Base-by-base conservation (phyloP, 2,888 invertebrate genomes). In the Epicampocera succincta region DNA sequence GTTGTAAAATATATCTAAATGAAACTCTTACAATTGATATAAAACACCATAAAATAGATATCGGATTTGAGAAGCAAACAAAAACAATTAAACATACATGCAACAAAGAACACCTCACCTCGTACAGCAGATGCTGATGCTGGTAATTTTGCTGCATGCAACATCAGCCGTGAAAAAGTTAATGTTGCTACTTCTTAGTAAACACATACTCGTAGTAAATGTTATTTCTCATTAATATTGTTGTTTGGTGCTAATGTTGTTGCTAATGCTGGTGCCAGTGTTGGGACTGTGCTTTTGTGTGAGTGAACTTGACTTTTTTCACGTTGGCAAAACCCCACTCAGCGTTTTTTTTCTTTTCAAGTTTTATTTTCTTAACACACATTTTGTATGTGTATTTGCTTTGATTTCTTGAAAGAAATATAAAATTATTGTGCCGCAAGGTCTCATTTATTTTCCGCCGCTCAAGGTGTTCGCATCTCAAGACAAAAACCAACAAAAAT, bases 371-470 rank as follows among this genome's bases (percentile, higher is more conserved):
- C 50, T 66, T 66, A 69, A 56, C 29, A 58, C 33, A 29, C 50
- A 48, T 58, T 25, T 71, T 52, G 81, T 84, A 61, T 82, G 84
- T 73, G 71, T 80, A 84, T 61, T 84, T 84, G 87, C 85, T 88
- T 42, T 33, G 87, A 86, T 85, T 48, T 63, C 69, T 69, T 76
- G 13, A 87, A 82, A 88, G 85, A 85, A 87, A 89, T 87, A 87
- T 89, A 87, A 88, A 90, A 75, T 63, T 66, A 82, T 82, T 74
- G 88, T 88, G 88, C 86, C 86, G 85, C 86, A 85, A 88, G 86
- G 89, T 89, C 89, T 89, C 90, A 90, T 89, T 90, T 90, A 89
- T 89, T 88, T 87, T 88, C 88, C 87, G 88, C 88, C 86, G 89
- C 87, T 88, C 88, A 88, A 88, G 88, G 88, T 87, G 89, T 88